Conservation (phyloP, 2,888 invertebrate species). For the Eupelmus urozonus region DNA sequence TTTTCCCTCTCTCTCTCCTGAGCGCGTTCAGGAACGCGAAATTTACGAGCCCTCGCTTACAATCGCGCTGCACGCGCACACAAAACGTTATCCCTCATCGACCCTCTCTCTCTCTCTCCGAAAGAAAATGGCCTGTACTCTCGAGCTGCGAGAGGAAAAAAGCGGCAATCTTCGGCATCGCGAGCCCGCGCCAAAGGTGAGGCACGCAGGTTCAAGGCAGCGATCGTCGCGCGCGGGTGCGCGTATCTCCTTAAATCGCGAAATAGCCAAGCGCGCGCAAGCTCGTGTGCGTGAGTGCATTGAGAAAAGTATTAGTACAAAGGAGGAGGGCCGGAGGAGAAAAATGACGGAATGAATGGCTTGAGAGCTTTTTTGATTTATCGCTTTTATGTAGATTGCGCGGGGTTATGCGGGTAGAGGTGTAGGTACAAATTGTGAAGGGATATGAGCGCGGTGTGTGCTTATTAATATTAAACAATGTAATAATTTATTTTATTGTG, state of each 20-base stretch:
- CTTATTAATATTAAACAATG: slow-evolving; percentile 36
- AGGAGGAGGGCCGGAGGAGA: not conserved
- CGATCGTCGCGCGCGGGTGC: slow-evolving; percentile 17
- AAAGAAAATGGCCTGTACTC: not conserved
- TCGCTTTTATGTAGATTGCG: slow-evolving; percentile 18
- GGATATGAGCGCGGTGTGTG: not conserved
- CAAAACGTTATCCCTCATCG: slow-evolving; percentile 46
- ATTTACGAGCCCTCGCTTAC: slow-evolving; percentile 50
- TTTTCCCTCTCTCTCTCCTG: not conserved
- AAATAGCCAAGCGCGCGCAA: slow-evolving; percentile 21
- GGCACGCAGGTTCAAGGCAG: slow-evolving; percentile 50
- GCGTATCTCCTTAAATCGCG: slow-evolving; percentile 51
- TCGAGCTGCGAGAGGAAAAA: slow-evolving; percentile 36
- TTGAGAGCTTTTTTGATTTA: slow-evolving; percentile 42
- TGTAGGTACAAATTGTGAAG: not conserved
- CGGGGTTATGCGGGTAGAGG: too few relatives aligned
- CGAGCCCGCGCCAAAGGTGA: slow-evolving; percentile 58
- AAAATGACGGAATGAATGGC: slow-evolving; percentile 21
- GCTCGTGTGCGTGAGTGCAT: not conserved
- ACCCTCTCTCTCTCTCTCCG: not conserved
- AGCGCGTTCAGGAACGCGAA: slow-evolving; percentile 43
- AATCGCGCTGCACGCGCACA: slow-evolving; percentile 33
- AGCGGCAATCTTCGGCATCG: slow-evolving; percentile 56
- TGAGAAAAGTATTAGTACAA: slow-evolving; percentile 1
- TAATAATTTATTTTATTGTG: not conserved